phyloP scores from a whole-genome alignment of 2,797 vertebrate genomes.

The Bovichtus diacanthus region DNA sequence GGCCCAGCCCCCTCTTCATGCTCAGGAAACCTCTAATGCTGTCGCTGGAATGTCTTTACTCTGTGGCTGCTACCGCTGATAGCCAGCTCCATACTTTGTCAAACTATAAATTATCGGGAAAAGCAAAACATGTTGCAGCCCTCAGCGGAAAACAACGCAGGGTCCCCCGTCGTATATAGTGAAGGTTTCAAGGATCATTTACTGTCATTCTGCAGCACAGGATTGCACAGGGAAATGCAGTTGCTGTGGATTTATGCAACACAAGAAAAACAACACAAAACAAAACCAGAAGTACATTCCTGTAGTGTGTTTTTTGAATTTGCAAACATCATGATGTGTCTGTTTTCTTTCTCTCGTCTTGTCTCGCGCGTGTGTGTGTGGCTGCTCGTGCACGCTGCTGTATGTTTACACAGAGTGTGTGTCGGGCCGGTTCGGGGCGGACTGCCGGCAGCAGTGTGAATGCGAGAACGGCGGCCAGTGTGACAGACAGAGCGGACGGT shows the following conservation, averaged over 20 bases:
- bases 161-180: constrained; percentile 24
- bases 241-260: too few relatives aligned
- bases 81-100: constrained; percentile 38
- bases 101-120: constrained; percentile 36
- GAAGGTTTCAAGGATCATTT: not conserved
- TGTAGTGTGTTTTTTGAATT: too few relatives aligned
- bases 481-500: constrained; percentile 83
- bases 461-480: constrained; percentile 89
- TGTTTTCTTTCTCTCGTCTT: constrained; percentile 25
- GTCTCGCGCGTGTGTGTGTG: constrained; percentile 24
- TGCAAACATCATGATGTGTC: constrained; percentile 5
- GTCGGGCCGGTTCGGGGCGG: constrained; percentile 78
- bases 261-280: too few relatives aligned
- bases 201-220: too few relatives aligned
- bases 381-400: constrained; percentile 19
- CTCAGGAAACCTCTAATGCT: constrained; percentile 72
- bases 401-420: constrained; percentile 84
- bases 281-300: too few relatives aligned
- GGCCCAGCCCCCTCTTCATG: constrained; percentile 26
- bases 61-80: constrained; percentile 28
- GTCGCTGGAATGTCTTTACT: constrained; percentile 56
- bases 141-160: constrained; percentile 48
- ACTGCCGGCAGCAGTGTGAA: constrained; percentile 85
- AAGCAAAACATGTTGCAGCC: constrained; percentile 15
- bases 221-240: too few relatives aligned